Evolutionary conservation across 2,888 invertebrate genomes (phyloP), one percentile per base, ranked within the genome.

Genomic region (Myopa tessellatipennis): DNA sequence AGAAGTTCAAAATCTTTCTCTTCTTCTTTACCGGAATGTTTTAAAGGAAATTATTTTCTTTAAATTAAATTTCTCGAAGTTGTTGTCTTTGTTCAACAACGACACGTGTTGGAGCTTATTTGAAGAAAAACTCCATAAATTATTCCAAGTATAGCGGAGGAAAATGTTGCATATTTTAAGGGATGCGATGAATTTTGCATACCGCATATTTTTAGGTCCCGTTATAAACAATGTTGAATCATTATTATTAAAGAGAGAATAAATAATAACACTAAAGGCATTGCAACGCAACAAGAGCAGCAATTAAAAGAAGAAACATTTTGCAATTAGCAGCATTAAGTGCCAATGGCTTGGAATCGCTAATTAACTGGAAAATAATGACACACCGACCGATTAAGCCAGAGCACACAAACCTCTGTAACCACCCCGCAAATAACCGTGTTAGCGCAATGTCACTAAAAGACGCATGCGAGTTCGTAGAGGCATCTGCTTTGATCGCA

Each of bases 131-230:
- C 45, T 6, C 10, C 45, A 45, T 6, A 6, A 45, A 45, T 45
- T 45, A 6, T 45, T 45, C 45, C 10, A 8, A 3, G 45, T 1
- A 10, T 45, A 1, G 10, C 3, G 45, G 7, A 3, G 4, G 26
- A 61, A 61, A 61, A 26, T 61, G 26, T 61, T 61, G 61, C n/a
- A 61, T 61, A 61, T 61, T 61, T 61, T 61, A n/a, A 61, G 61
- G 10, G 58, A 16, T 58, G 58, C 16, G 18, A 58, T n/a, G 58
- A 58, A 16, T n/a, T n/a, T 16, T n/a, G 18, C 16, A 18, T 16
- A n/a, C 18, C 18, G 58, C 58, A 58, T 58, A 18, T 12, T 58
- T 58, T 58, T 58, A 58, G 58, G 58, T 18, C 18, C n/a, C 4
- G 58, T n/a, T n/a, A n/a, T 58, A 58, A 58, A 58, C 5, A 12